Base-by-base conservation (phyloP, 2,113 vertebrate species). In the Drymodes brunneopygia region DNA sequence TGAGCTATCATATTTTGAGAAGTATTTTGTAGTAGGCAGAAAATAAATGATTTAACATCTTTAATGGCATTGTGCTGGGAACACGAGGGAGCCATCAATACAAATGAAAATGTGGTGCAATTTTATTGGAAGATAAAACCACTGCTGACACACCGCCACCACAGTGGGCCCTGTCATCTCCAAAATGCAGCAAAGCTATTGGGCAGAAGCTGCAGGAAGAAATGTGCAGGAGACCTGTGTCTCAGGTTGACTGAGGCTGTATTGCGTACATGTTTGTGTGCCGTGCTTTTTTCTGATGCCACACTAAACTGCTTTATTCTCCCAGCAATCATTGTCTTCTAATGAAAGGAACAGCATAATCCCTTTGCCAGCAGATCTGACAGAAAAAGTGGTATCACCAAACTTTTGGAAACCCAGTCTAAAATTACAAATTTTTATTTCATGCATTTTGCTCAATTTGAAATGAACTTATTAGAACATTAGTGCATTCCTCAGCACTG, bases 1-100 rank as follows among this genome's bases (percentile, higher is more conserved):
- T 65, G 27, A 86, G 21, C 65, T 86, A 93, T 73, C 0, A 0
- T 27, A 80, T 90, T 95, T 95, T 50, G 61, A 92, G 66, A 85
- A 81, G 38, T 47, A 83, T 80, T 95, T 80, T 65, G 31, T 27
- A 70, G 40, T n/a, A 74, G 31, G 48, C 89, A 94, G 74, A 91
- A 94, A 90, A 72, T 24, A 92, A 93, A 86, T 73, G 1, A 58
- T 88, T 92, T 94, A 88, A 66, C 71, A 88, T 44, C 69, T 90
- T 81, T 88, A 86, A 79, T 57, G 51, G n/a, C 33, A 60, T 60
- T 13, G 1, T 35, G 12, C 24, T 95, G 74, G 45, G 51, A 92
- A 83, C 92, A 93, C 0, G 0, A 81, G 60, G 72, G 45, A 84
- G 28, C 29, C 48, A 86, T 69, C 56, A 57, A 54, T 25, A 45